Conservation (phyloP, 1,140 invertebrate species). For the Drosophila sturtevanti region DNA sequence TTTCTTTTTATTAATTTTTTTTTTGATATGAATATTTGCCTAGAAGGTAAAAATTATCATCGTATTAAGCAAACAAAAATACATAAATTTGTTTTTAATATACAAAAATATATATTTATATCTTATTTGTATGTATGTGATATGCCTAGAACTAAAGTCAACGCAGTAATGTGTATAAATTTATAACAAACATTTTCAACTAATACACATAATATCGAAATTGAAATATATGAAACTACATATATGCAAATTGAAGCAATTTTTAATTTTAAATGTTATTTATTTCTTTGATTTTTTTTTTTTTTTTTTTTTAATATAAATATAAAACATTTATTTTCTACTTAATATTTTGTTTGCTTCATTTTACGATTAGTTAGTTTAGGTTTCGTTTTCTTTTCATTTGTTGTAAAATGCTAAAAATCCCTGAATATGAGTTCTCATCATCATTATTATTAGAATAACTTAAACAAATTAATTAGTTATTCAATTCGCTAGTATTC, state of each 20-base stretch:
- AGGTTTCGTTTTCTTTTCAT: conserved; percentile 40
- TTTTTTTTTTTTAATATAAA: conserved; percentile 41
- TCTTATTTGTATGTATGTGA: conserved; percentile 32
- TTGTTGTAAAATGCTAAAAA: conserved; percentile 82
- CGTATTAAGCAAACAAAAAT: conserved; percentile 53
- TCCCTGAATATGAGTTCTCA: conserved; percentile 82
- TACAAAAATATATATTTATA: conserved; percentile 61
- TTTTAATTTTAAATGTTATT: conserved; percentile 42
- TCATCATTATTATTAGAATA: conserved; percentile 66
- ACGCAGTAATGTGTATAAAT: conserved; percentile 55
- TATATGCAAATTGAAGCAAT: neutral
- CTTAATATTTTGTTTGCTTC: conserved; percentile 46
- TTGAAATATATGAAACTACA: neutral
- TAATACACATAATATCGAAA: conserved; percentile 42
- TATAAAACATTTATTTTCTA: conserved; percentile 64
- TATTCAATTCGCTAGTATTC: conserved; percentile 54
- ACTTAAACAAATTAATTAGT: conserved; percentile 47
- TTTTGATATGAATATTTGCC: conserved; percentile 65
- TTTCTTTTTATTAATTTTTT: too few species aligned
- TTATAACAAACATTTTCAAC: conserved; percentile 53
- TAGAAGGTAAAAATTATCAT: conserved; percentile 17
- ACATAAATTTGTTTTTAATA: conserved; percentile 47
- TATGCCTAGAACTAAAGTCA: conserved; percentile 76
- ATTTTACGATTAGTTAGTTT: conserved; percentile 33
- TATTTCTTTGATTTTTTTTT: conserved; percentile 47